Percentiles rank a stretch among this genome's conserved stretches.
Evolutionary conservation across 2,797 vertebrate species (phyloP).

Genomic region (Alcedo atthis): DNA sequence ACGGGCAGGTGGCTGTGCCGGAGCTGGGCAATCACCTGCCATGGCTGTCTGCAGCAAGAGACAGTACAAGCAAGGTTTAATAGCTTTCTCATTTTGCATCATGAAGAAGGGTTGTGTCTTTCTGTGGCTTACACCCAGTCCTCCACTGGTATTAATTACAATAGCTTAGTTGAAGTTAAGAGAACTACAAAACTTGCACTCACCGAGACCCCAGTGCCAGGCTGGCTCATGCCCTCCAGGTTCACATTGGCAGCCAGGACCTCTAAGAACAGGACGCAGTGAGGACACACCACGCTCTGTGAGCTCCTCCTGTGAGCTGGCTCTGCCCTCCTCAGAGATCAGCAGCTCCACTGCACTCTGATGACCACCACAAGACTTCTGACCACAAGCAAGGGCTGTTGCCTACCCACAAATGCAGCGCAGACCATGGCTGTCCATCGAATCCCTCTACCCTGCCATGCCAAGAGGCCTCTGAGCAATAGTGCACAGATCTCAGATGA

Average conservation of each 20-base stretch:
- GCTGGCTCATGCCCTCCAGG: neutral
- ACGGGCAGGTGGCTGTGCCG: neutral
- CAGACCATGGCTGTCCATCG: fast-evolving
- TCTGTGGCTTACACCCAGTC: neutral
- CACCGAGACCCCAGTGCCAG: neutral
- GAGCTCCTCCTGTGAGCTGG: neutral
- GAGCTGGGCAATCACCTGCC: neutral
- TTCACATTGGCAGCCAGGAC: neutral
- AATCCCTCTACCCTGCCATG: neutral
- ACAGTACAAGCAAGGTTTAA: neutral
- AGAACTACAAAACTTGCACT: neutral
- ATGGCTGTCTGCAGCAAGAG: neutral
- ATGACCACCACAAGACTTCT: neutral
- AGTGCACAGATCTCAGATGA: neutral
- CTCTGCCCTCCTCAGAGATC: neutral
- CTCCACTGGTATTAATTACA: neutral
- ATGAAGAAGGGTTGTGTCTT: neutral
- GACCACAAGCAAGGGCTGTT: neutral
- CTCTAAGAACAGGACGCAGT: too few species aligned
- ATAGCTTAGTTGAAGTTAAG: neutral
- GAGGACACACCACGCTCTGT: fast-evolving
- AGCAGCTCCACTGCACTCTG: neutral
- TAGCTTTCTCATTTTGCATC: neutral
- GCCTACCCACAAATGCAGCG: neutral
- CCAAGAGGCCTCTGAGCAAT: neutral